Evolutionary conservation across 2,113 vertebrate species (phyloP).

Genomic region (Cyanistes caeruleus): DNA sequence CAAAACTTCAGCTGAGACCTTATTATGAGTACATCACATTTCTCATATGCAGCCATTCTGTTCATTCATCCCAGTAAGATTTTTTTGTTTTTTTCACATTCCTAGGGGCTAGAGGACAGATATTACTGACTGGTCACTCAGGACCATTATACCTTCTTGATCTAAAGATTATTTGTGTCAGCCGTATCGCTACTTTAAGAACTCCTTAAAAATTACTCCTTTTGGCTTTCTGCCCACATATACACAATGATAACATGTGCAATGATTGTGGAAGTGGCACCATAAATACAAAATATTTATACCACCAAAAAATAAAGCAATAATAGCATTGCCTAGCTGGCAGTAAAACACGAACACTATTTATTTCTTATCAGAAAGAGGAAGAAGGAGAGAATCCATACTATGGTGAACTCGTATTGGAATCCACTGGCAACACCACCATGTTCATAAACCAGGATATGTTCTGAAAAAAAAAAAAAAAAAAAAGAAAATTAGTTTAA

Average conservation of each 20-base stretch:
- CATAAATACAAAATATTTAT: background rate
- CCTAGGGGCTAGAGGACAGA: background rate
- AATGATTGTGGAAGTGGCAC: background rate
- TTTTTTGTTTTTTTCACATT: fast-evolving
- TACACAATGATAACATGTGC: background rate
- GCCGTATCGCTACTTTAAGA: background rate
- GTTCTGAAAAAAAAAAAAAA: background rate
- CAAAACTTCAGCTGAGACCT: background rate
- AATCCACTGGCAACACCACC: background rate
- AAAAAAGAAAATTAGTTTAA: background rate
- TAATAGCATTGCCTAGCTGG: background rate
- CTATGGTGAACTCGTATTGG: background rate
- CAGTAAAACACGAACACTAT: background rate
- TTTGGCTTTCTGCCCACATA: background rate
- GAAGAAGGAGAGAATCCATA: background rate
- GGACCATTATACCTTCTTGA: background rate
- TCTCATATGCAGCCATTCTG: background rate
- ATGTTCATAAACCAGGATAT: background rate
- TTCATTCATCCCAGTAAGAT: background rate
- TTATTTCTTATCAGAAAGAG: background rate
- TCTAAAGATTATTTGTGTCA: background rate
- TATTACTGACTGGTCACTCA: background rate
- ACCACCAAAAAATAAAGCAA: background rate
- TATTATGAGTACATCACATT: background rate
- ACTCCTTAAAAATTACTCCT: background rate